A percentile compares a stretch with the other conserved stretches of the same genome.
Conservation (phyloP, 2,888 invertebrate genomes). For the Selenia dentaria region DNA sequence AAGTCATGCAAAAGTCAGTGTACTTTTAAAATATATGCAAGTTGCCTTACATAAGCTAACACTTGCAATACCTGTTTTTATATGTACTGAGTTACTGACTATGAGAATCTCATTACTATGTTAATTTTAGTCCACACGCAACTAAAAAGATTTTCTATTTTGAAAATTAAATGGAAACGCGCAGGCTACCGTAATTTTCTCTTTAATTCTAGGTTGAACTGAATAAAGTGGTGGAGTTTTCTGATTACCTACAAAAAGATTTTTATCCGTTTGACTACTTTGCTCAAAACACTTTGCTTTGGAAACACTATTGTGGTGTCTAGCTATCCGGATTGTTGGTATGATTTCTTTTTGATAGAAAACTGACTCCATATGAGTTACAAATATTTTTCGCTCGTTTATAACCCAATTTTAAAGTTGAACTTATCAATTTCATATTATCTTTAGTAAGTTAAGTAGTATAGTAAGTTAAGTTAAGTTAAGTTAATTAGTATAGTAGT, state of each 20-base stretch:
- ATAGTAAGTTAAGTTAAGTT: too few relatives aligned
- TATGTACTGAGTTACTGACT: conserved; percentile 4
- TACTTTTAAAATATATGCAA: conserved; percentile 1
- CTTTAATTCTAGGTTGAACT: conserved; percentile 8
- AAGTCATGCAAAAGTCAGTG: conserved; percentile 5
- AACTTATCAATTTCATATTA: too few relatives aligned
- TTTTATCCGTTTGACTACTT: too few relatives aligned
- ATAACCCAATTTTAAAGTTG: too few relatives aligned
- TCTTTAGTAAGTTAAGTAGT: too few relatives aligned
- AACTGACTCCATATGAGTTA: too few relatives aligned
- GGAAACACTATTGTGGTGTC: too few relatives aligned
- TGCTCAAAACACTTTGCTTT: too few relatives aligned
- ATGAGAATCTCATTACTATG: conserved; percentile 40
- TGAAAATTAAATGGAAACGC: conserved; percentile 16
- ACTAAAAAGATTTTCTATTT: conserved; percentile 33
- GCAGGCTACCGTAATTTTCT: conserved; percentile 15
- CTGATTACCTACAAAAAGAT: conserved; percentile 10
- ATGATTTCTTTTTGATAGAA: too few relatives aligned
- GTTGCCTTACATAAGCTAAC: conserved; percentile 7
- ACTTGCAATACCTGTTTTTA: not conserved
- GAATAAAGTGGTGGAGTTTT: conserved; percentile 2
- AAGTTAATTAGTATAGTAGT: too few relatives aligned
- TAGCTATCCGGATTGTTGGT: too few relatives aligned
- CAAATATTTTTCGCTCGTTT: too few relatives aligned
- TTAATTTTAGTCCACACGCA: conserved; percentile 46